Evolutionary conservation across 1,140 invertebrate species (phyloP), one percentile per base, ranked within the genome.

Genomic region (Drosophila nigromelanica): DNA sequence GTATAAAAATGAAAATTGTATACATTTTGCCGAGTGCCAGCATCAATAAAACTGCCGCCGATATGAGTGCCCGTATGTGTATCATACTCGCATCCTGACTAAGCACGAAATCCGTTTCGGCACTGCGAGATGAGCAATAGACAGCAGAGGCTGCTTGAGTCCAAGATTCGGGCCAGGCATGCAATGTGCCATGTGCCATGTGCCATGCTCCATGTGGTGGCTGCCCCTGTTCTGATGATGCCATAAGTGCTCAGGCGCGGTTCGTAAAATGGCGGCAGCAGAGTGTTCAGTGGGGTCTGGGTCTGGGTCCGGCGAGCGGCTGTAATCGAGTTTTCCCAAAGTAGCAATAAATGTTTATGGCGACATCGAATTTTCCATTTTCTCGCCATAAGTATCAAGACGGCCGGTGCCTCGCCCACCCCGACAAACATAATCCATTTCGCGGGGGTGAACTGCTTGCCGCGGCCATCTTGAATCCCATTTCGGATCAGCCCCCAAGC

Each of bases 351-450:
- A 90, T 90, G 86, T 90, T 90, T 90, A 90, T 90, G 70, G 76
- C 86, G 51, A 73, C 78, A 90, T 90, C 87, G 81, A 90, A 90
- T 90, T 90, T 90, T 86, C 81, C 86, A 90, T 90, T 90, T 90
- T 90, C 86, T 90, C 67, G 71, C 40, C 55, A 87, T 90, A 90
- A 90, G 86, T 90, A 90, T 79, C 81, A 82, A 73, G 79, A 79
- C 82, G 79, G 77, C 83, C 81, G 86, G 79, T 90, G 85, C 74
- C 74, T 63, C 50, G 8, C 24, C 55, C 62, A 71, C 50, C 43
- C 35, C 52, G 58, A 39, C 70, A 54, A 14, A 40, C 12, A 45
- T 45, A 45, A 61, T 11, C 45, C 68, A 62, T 81, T 68, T 78
- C 47, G 51, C 48, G 50, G 61, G 60, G 69, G 58, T 78, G 52